These are phyloP conservation scores for Phlogophora meticulosa DNA, from an alignment of 2,888 invertebrate genomes.

Conservation along the genomic window DNA sequence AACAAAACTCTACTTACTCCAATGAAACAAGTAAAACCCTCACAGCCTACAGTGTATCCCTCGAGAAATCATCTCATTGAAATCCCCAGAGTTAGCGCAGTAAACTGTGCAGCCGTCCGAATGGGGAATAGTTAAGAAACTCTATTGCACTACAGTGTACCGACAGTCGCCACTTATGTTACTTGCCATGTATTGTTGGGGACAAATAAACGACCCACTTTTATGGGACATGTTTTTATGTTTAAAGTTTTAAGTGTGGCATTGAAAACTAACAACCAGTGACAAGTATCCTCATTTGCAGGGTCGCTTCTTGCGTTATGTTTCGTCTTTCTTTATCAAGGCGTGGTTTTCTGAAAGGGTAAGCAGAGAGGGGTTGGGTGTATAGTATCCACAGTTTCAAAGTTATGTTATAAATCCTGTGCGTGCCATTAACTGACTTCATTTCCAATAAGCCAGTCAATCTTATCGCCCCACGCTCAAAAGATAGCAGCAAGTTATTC, in stretches of 20 bases:
- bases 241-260: conserved; percentile 42
- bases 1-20: conserved; percentile 26
- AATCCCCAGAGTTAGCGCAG: conserved; percentile 53
- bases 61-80: conserved; percentile 62
- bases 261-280: conserved; percentile 37
- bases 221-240: conserved; percentile 43
- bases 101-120: conserved; percentile 54
- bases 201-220: conserved; percentile 43
- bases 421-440: too few relatives aligned
- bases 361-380: background rate
- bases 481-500: too few relatives aligned
- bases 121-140: conserved; percentile 67
- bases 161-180: conserved; percentile 62
- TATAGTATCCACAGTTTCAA: too few relatives aligned
- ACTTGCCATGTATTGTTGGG: conserved; percentile 45
- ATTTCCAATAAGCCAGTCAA: too few relatives aligned
- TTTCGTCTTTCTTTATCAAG: background rate
- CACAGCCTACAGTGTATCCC: conserved; percentile 43
- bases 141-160: conserved; percentile 59
- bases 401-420: too few relatives aligned
- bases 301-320: background rate
- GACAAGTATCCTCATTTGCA: conserved; percentile 8
- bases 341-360: background rate
- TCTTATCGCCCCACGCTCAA: too few relatives aligned
- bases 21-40: conserved; percentile 37